Percentiles rank a stretch among this genome's conserved stretches.
Conservation (phyloP, 2,888 invertebrate genomes). For the Cryptus viduatorius region DNA sequence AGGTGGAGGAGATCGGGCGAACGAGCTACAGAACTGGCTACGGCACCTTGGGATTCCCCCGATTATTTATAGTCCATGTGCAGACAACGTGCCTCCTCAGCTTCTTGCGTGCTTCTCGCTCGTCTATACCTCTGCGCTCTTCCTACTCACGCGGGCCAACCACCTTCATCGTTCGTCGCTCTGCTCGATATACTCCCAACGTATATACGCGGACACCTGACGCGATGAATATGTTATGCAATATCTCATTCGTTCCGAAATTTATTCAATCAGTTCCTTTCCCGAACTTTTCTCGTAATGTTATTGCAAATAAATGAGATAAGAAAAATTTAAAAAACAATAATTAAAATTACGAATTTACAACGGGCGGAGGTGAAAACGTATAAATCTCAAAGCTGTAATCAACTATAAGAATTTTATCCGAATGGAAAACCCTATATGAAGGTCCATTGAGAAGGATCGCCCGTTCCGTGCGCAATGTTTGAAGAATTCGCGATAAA, state of each 20-base stretch:
- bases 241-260: constrained; percentile 37
- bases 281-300: neutral
- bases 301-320: neutral
- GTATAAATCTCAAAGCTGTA: too few relatives aligned
- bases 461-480: neutral
- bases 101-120: constrained; percentile 34
- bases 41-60: constrained; percentile 76
- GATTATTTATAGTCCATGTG: constrained; percentile 79
- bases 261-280: constrained; percentile 8
- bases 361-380: too few relatives aligned
- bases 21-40: constrained; percentile 52
- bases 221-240: constrained; percentile 45
- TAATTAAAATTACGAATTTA: neutral
- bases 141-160: constrained; percentile 69
- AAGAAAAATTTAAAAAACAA: neutral
- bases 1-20: constrained; percentile 47
- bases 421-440: too few relatives aligned
- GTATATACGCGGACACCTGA: constrained; percentile 58
- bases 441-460: neutral
- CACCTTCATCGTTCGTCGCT: constrained; percentile 72
- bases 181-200: constrained; percentile 73
- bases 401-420: too few relatives aligned
- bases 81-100: constrained; percentile 70
- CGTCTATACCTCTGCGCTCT: constrained; percentile 19
- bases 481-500: neutral